Evolutionary conservation across 2,888 invertebrate species (phyloP), one percentile per base, ranked within the genome.

Genomic region (Sinhomidia bicolor): DNA sequence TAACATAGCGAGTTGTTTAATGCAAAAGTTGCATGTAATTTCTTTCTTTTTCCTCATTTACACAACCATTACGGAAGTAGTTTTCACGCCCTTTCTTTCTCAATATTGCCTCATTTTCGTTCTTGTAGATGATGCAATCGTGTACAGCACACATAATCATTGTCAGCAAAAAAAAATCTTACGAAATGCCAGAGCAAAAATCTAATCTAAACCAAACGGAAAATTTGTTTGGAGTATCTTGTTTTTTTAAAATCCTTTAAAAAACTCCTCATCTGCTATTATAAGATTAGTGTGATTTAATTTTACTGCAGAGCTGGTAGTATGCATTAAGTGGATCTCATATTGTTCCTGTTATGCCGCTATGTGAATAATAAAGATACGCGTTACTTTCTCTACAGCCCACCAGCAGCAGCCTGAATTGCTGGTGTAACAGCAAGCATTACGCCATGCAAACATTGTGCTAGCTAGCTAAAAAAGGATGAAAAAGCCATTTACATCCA

Each of bases 401-500:
- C n/a, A n/a, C n/a, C n/a, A n/a, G n/a, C n/a, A n/a, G n/a, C n/a
- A n/a, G n/a, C n/a, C n/a, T n/a, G n/a, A n/a, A n/a, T n/a, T n/a
- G n/a, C n/a, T n/a, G n/a, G n/a, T n/a, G n/a, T n/a, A n/a, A n/a
- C n/a, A n/a, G n/a, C n/a, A n/a, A n/a, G n/a, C n/a, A n/a, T n/a
- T n/a, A n/a, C n/a, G n/a, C n/a, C n/a, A n/a, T n/a, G n/a, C n/a
- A n/a, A n/a, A n/a, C n/a, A n/a, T n/a, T n/a, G n/a, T n/a, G n/a
- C n/a, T n/a, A n/a, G n/a, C n/a, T n/a, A n/a, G n/a, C n/a, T n/a
- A 36, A 20, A 17, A 79, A 36, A 32, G 47, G 26, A 44, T 17
- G 32, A 32, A 17, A 62, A 81, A 26, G 41, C 47, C 65, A 47
- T 81, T 81, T 81, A 81, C 44, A 81, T 81, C 81, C 29, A 60